Base-by-base conservation (phyloP, 2,888 invertebrate species). In the Cylloceria caligata region DNA sequence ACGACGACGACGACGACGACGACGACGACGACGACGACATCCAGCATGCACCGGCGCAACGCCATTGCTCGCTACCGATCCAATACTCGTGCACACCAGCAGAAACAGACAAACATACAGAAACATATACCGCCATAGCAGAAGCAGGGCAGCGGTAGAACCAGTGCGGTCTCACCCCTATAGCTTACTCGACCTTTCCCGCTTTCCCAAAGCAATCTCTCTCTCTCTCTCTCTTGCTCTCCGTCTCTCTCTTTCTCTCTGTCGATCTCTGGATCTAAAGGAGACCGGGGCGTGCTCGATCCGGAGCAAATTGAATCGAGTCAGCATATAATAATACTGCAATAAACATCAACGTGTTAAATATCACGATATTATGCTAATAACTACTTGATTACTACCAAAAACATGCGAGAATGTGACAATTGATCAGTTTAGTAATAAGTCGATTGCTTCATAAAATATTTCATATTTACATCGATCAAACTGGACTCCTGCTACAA, bases 191-290 rank as follows among this genome's bases (percentile, higher is more conserved):
- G 42, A 55, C 64, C 72, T 65, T 74, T 71, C 77, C 75, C 72
- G 45, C 74, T 52, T 74, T 68, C 45, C 75, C 74, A 57, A 64
- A 75, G 71, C 71, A 72, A 69, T 72, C 76, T 60, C 62, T 52
- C 68, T 57, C 47, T 64, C 47, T n/a, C n/a, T n/a, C n/a, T n/a
- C 39, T 67, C 30, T 13, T 27, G 49, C 55, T n/a, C 27, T 42
- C 64, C 9, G 27, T 45, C 60, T 69, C 57, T 74, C 55, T 69
- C 65, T 76, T 68, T 62, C 60, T 64, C 84, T 73, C 74, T 64
- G n/a, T 74, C 74, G 16, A 47, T 16, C 34, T 21, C 42, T 42
- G 55, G 52, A n/a, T 21, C 49, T 1, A 52, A 24, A 0, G 13
- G 52, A 2, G 52, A 4, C 52, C 52, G 52, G 52, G 52, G 52